These are phyloP conservation scores for Dendrolimus kikuchii DNA, from an alignment of 1,140 invertebrate genomes.

Conservation along the genomic window DNA sequence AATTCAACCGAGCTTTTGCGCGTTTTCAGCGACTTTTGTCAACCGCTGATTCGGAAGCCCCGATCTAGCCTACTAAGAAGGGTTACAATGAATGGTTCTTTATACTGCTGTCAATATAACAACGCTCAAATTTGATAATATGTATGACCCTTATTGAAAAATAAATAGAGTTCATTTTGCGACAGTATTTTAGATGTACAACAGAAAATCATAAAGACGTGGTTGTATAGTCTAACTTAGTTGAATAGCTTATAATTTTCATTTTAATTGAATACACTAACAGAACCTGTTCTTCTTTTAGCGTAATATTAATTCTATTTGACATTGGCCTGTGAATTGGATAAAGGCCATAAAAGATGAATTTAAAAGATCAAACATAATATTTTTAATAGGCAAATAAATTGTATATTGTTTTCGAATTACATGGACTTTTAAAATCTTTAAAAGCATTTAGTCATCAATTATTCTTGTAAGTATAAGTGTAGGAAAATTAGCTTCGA, in stretches of 20 bases:
- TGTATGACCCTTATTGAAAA: no score
- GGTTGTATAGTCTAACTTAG: constrained; percentile 6
- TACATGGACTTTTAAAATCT: no score
- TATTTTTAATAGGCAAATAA: constrained; percentile 1
- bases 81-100: constrained; percentile 22
- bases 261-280: constrained; percentile 21
- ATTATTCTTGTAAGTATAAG: no score
- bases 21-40: constrained; percentile 39
- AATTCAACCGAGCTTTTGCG: constrained; percentile 38
- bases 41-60: constrained; percentile 26
- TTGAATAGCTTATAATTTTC: constrained; percentile 31
- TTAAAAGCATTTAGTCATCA: no score
- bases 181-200: no score
- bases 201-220: background rate
- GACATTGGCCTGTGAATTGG: no score
- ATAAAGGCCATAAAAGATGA: no score
- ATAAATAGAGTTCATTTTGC: background rate
- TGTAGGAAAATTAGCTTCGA: no score
- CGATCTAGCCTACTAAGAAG: constrained; percentile 14
- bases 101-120: no score
- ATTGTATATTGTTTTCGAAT: background rate
- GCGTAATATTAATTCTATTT: background rate
- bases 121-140: no score
- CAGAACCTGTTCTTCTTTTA: constrained; percentile 28
- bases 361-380: no score